Evolutionary conservation across 2,113 vertebrate genomes (phyloP), one percentile per base, ranked within the genome.

Genomic region (Glaucidium brasilianum): DNA sequence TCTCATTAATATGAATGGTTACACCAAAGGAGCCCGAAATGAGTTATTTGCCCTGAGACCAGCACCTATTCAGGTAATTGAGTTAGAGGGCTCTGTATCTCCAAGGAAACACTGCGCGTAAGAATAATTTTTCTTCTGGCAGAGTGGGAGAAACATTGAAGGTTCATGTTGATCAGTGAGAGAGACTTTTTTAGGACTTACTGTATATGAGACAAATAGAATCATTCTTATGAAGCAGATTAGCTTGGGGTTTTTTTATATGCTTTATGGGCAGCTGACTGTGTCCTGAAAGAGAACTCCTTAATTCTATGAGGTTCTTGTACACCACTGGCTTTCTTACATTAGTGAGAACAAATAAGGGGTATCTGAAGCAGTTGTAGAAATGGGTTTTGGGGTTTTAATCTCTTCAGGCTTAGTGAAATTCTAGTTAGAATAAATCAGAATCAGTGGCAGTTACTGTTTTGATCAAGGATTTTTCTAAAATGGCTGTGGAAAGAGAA

Each of bases 1-100:
- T 90, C 98, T 99, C 82, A 97, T 99, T 91, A 99, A 99, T 95
- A 99, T 99, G 99, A 99, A 99, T 72, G 99, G 99, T 59, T 99
- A 99, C 94, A 99, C 99, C 59, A 99, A 99, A 96, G 99, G 99
- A 90, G 99, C 99, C 37, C 97, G 99, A 29, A 99, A 99, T 90
- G 99, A 99, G 73, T 97, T 99, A 21, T 99, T 99, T 97, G 99
- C 99, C 62, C 98, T 99, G 60, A 99, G 98, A 56, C 99, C 99
- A 72, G 99, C 99, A 71, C 99, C 99, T 41, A 98, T 99, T 96
- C 99, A 99, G 99, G 99, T 99, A 96, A 95, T 11, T 45, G 26
- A 73, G 15, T 59, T 32, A 49, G 3, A 88, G 14, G 29, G 34
- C 20, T 37, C 23, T 67, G 4, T 47, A 8, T 67, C 30, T 83